Base-by-base conservation (phyloP, 2,113 vertebrate species). In the Solea senegalensis region DNA sequence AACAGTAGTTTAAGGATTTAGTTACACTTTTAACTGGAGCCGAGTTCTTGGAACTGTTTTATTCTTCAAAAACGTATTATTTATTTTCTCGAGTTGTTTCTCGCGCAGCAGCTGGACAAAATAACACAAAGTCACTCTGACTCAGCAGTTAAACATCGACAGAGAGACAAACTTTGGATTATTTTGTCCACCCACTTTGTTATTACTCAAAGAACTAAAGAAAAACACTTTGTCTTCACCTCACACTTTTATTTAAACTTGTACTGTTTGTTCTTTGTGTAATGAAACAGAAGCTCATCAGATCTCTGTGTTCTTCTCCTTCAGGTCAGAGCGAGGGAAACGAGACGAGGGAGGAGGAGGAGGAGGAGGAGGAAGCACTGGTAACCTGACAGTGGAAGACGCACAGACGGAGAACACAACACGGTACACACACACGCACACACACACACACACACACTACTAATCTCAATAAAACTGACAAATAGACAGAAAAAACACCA, bases 351-450 rank as follows among this genome's bases (percentile, higher is more conserved):
- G 66, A 8, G 79, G 89, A 34, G 90, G 90, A 66, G 83, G 73
- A 2, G 68, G 59, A 58, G 62, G 90, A 66, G 92, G 91, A 52
- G 93, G 92, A 67, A 94, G 93, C 85, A 93, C 92, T 44, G 92
- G 93, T 63, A 93, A 92, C 75, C 81, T 94, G 65, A 56, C 91
- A 44, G 81, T 79, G 55, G 92, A 94, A 15, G 92, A 94, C 79
- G 71, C 86, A 56, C 86, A 85, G 55, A 78, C 73, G 4, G 93
- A 94, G 62, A 92, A 89, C 71, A 85, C 91, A 66, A 92, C 89
- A 10, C 87, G 94, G 94, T 94, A 88, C 3, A 40, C 39, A 63
- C 28, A 27, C 52, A 51, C 4, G 50, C 51, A 61, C 1, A 46
- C 48, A 27, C 16, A 43, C 39, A 46, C 39, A 26, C 53, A 53